Base-by-base conservation (phyloP, 2,113 vertebrate genomes). In the Cricetomys ansorgei region DNA sequence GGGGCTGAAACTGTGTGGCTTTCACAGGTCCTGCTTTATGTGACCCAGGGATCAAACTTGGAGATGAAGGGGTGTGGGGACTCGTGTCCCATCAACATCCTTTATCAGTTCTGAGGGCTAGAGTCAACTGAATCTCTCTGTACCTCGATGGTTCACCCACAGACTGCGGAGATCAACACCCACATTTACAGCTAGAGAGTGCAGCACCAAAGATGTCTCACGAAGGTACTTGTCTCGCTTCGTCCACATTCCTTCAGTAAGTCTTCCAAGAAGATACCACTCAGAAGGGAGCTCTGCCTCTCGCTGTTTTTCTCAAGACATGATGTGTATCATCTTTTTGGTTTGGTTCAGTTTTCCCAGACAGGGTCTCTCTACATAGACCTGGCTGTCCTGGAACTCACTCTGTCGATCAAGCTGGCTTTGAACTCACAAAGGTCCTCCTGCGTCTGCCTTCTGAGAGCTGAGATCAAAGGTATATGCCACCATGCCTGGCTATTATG, bases 221-320 rank as follows among this genome's bases (percentile, higher is more conserved):
- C 11, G 23, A 65, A 73, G 31, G 12, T n/a, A 4, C 29, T 37
- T 3, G 5, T 16, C 53, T 34, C 5, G 17, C 15, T 83, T 88
- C 86, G 40, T 79, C 53, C 50, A 31, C 0, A 16, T 64, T 53
- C 62, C 43, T 55, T 31, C 7, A 31, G 23, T 7, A 19, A 2
- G 40, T 79, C 55, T 50, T 70, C 64, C 29, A 67, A 37, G 79
- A 81, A 81, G 62, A 72, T 50, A 62, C 43, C 27, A 25, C 91
- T 88, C 53, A 59, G 72, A 96, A 40, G 80, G 31, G 45, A 72
- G 37, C 48, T 81, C 29, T 81, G 55, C 45, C 11, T 91, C 77
- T 55, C 73, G 11, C 25, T n/a, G 10, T 10, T 53, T 95, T 70
- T 31, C 73, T 89, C 55, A 11, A 69, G 29, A 2, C 13, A 0